Evolutionary conservation across 2,113 vertebrate genomes (phyloP).

Genomic region (Aphyosemion australe): DNA sequence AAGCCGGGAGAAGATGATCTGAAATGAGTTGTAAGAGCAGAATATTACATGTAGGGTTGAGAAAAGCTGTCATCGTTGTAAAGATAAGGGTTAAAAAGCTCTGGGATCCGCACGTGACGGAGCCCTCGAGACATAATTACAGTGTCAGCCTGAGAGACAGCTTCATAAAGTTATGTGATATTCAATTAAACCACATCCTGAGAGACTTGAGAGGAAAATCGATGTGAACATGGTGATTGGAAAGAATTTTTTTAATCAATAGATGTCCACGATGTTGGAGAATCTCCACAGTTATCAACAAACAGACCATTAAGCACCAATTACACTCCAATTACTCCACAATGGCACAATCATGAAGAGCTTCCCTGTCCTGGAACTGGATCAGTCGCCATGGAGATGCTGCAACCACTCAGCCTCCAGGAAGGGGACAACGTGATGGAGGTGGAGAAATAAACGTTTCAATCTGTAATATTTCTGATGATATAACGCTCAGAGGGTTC

Average conservation of each 20-base stretch:
- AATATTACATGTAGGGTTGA: slow-evolving; percentile 22
- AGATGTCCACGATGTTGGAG: slow-evolving; percentile 44
- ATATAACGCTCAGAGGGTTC: neutral
- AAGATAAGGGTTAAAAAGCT: slow-evolving; percentile 24
- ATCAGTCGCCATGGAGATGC: slow-evolving; percentile 46
- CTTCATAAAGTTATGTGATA: slow-evolving; percentile 54
- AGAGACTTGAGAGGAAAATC: slow-evolving; percentile 45
- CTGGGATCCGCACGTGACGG: slow-evolving; percentile 32
- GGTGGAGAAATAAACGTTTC: too few species aligned
- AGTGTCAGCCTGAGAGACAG: slow-evolving; percentile 31
- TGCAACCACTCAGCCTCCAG: slow-evolving; percentile 2
- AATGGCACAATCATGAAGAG: slow-evolving; percentile 48
- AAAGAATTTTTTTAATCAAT: slow-evolving; percentile 53
- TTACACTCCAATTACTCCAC: slow-evolving; percentile 60
- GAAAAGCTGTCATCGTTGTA: slow-evolving; percentile 23
- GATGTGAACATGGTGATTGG: slow-evolving; percentile 36
- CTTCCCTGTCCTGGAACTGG: slow-evolving; percentile 9
- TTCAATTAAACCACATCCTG: slow-evolving; percentile 54
- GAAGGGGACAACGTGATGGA: slow-evolving; percentile 16
- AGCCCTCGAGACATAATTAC: slow-evolving; percentile 44
- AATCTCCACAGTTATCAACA: slow-evolving; percentile 37
- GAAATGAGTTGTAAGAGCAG: slow-evolving; percentile 16
- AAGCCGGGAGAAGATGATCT: slow-evolving; percentile 23
- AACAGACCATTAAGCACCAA: slow-evolving; percentile 56
- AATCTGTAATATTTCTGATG: neutral